Conservation (phyloP, 2,888 invertebrate species). For the Achlya flavicornis region DNA sequence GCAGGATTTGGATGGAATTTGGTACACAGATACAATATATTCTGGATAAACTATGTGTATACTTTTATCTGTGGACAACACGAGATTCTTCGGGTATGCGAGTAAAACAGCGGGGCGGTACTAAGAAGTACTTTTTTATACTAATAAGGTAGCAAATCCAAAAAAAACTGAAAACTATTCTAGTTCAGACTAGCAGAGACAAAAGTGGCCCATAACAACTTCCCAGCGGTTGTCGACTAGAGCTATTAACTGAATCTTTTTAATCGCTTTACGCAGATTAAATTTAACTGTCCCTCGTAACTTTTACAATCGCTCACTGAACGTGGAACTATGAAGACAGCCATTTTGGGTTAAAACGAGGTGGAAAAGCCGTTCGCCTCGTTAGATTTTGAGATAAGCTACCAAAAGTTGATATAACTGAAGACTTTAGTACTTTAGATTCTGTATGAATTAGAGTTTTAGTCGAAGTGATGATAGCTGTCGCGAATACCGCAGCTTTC, state of each 20-base stretch:
- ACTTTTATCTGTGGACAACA: too few species aligned
- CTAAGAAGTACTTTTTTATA: too few species aligned
- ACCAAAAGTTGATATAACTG: not conserved
- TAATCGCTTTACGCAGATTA: constrained; percentile 26
- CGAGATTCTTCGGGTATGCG: too few species aligned
- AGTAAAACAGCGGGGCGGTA: too few species aligned
- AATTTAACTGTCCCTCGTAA: constrained; percentile 23
- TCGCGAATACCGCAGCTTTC: too few species aligned
- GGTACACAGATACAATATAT: too few species aligned
- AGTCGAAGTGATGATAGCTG: not conserved
- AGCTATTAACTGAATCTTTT: constrained; percentile 21
- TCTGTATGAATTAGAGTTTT: not conserved
- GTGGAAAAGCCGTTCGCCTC: not conserved
- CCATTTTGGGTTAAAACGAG: not conserved
- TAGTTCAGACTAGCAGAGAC: not conserved
- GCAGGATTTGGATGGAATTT: too few species aligned
- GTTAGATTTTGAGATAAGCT: not conserved
- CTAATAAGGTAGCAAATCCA: too few species aligned
- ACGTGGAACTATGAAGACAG: constrained; percentile 14
- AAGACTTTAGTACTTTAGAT: not conserved
- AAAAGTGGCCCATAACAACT: not conserved
- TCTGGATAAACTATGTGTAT: too few species aligned
- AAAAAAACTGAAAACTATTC: not conserved
- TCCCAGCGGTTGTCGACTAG: constrained; percentile 18
- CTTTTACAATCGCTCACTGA: constrained; percentile 20